These are phyloP conservation scores for Onthophagus sagittarius DNA, from an alignment of 2,888 invertebrate species.

Conservation along the genomic window DNA sequence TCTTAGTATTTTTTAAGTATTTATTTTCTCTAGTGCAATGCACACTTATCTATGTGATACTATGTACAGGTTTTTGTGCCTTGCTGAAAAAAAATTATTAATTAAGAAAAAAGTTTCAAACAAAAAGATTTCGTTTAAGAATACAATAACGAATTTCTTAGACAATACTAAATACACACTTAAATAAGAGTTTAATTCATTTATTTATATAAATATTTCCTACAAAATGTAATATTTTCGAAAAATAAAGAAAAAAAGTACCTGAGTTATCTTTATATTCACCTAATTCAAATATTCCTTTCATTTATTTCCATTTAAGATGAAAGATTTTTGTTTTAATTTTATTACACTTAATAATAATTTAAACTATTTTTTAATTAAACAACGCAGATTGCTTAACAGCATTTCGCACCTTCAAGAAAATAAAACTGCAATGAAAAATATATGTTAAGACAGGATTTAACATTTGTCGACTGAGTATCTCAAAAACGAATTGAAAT, in stretches of 20 bases:
- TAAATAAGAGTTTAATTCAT: constrained; percentile 1
- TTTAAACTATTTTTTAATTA: no score
- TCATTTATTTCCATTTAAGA: not conserved
- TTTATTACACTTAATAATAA: no score
- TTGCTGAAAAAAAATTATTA: constrained; percentile 19
- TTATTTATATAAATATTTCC: constrained; percentile 14
- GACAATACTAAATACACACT: constrained; percentile 13
- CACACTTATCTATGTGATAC: constrained; percentile 33
- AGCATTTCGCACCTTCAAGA: no score
- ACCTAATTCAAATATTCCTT: not conserved
- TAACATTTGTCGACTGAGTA: no score
- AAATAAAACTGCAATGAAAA: no score
- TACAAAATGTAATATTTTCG: constrained; percentile 19
- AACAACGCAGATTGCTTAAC: no score
- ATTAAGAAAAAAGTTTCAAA: constrained; percentile 1
- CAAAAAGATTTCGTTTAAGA: constrained; percentile 2
- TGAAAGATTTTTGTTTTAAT: no score
- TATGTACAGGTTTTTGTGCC: constrained; percentile 34
- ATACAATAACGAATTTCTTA: not conserved
- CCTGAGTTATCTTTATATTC: constrained; percentile 17
- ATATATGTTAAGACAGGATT: no score
- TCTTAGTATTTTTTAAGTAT: constrained; percentile 17
- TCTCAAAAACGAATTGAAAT: no score
- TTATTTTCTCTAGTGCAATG: constrained; percentile 28
- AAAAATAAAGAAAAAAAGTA: constrained; percentile 21